phyloP scores from a whole-genome alignment of 2,888 invertebrate species.

The Cinara cedri region DNA sequence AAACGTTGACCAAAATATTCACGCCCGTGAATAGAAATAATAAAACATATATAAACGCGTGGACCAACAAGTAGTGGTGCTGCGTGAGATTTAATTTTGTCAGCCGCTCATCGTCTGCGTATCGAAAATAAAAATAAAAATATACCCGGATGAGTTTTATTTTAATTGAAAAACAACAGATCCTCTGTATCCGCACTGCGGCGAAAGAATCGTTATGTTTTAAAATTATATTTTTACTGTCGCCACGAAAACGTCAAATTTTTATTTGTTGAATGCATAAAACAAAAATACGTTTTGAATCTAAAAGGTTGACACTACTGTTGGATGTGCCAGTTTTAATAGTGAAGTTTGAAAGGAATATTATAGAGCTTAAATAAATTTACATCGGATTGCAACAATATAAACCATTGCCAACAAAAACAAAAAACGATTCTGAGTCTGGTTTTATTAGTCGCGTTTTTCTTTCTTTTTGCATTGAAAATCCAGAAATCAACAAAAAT shows the following conservation, averaged over 20 bases:
- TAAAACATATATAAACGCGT: neutral
- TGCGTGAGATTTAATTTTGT: slow-evolving; percentile 9
- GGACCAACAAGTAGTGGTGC: slow-evolving; percentile 36
- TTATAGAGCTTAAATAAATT: too few species aligned
- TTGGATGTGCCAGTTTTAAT: too few species aligned
- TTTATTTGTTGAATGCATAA: neutral
- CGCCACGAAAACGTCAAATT: neutral
- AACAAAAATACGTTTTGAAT: too few species aligned
- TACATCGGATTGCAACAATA: too few species aligned
- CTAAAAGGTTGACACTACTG: too few species aligned
- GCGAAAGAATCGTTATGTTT: neutral
- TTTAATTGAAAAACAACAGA: slow-evolving; percentile 7
- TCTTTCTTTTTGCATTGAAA: too few species aligned
- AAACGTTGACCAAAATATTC: slow-evolving; percentile 23
- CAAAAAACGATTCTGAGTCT: too few species aligned
- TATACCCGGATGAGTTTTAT: neutral
- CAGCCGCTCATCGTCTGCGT: neutral
- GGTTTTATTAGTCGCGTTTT: too few species aligned
- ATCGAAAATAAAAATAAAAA: neutral
- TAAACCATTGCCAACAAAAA: too few species aligned
- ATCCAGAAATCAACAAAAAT: too few species aligned
- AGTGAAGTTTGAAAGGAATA: too few species aligned
- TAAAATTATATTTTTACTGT: neutral
- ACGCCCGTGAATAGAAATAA: neutral
- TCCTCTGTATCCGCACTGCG: neutral